Conservation (phyloP, 1,140 invertebrate genomes). For the Galleria mellonella region DNA sequence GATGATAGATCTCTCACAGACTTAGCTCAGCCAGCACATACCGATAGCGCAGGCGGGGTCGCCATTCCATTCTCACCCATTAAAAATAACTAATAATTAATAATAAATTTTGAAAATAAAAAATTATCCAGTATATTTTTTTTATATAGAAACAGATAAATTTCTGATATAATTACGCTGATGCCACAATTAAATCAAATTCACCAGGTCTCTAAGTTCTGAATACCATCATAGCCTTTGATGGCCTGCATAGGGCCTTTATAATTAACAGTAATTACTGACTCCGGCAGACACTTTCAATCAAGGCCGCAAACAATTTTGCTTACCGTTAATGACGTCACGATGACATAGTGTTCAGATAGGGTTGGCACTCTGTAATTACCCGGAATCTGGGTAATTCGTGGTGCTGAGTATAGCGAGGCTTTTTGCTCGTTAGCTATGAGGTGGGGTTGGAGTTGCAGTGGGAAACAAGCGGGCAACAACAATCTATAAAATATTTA, state of each 20-base stretch:
- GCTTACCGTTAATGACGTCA: constrained; percentile 63
- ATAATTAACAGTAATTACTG: constrained; percentile 11
- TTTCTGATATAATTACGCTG: no score
- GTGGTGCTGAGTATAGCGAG: constrained; percentile 37
- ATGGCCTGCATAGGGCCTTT: background rate
- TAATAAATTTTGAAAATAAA: no score
- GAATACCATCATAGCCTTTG: background rate
- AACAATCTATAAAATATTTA: no score
- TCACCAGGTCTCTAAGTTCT: no score
- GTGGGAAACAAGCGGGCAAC: constrained; percentile 8
- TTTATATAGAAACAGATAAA: no score
- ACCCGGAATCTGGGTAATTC: constrained; percentile 62
- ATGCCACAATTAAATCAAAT: no score
- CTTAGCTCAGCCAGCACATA: no score
- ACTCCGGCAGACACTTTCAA: constrained; percentile 15
- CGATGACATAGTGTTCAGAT: constrained; percentile 62
- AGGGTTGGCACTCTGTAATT: constrained; percentile 52
- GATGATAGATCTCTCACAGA: no score
- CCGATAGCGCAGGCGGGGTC: no score
- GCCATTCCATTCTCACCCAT: no score
- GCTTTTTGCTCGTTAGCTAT: constrained; percentile 65
- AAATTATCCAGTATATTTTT: no score
- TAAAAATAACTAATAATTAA: no score
- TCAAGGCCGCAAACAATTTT: constrained; percentile 41
- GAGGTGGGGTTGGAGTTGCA: constrained; percentile 8